Evolutionary conservation across 1,140 invertebrate genomes (phyloP).

Genomic region (Drosophila rufa): DNA sequence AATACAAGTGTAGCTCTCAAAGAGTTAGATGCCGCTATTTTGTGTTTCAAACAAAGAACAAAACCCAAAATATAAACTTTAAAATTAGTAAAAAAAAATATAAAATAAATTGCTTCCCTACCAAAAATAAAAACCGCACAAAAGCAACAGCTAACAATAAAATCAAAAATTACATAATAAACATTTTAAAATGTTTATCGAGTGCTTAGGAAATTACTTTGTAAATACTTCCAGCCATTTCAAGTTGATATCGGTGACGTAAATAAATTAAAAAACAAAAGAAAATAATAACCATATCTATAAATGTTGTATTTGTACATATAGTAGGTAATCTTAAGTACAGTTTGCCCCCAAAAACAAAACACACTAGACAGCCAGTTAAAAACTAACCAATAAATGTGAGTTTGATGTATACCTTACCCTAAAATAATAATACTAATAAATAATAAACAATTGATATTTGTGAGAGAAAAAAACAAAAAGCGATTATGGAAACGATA

Average conservation of each 20-base stretch:
- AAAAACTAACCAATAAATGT: conserved; percentile 68
- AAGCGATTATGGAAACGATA: conserved; percentile 3
- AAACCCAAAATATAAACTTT: conserved; percentile 47
- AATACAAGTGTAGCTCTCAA: conserved; percentile 4
- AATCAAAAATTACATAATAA: conserved; percentile 27
- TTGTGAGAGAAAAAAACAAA: conserved; percentile 45
- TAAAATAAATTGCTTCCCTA: conserved; percentile 24
- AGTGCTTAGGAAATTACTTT: conserved; percentile 37
- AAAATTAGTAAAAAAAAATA: conserved; percentile 23
- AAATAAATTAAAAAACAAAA: conserved; percentile 2
- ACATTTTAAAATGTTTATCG: conserved; percentile 59
- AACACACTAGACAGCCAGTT: conserved; percentile 19
- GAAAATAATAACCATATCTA: conserved; percentile 60
- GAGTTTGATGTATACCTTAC: conserved; percentile 69
- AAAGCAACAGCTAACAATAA: conserved; percentile 42
- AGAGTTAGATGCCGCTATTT: conserved; percentile 8
- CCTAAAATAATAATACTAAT: conserved; percentile 5
- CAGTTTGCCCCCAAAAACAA: conserved; percentile 69
- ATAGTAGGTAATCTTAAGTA: conserved; percentile 52
- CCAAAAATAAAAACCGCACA: conserved; percentile 7
- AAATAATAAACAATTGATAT: conserved; percentile 66
- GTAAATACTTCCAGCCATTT: conserved; percentile 49
- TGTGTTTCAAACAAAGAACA: not conserved
- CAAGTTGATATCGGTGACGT: conserved; percentile 14
- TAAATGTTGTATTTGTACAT: conserved; percentile 58